Evolutionary conservation across 2,797 vertebrate species (phyloP).

Genomic region (Tangara arthus): DNA sequence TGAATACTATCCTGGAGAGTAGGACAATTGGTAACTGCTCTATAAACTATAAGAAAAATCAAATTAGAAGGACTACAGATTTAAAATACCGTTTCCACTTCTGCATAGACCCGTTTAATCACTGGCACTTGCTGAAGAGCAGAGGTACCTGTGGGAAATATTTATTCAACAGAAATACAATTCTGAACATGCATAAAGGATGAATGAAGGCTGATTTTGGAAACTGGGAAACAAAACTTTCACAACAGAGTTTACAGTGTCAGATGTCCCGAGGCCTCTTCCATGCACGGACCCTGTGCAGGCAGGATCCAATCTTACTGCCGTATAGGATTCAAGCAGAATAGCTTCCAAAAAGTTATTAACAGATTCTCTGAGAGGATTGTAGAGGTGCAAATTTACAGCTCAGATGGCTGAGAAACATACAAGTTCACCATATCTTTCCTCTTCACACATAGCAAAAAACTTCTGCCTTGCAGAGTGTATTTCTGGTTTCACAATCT

Average conservation of each 20-base stretch:
- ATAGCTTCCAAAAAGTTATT: constrained; percentile 55
- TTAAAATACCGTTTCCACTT: background rate
- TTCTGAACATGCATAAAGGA: background rate
- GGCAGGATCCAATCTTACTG: background rate
- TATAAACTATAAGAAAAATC: background rate
- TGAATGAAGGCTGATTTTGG: background rate
- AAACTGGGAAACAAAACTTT: background rate
- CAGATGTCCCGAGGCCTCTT: background rate
- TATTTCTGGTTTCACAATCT: constrained; percentile 70
- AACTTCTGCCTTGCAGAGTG: constrained; percentile 57
- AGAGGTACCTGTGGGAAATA: background rate
- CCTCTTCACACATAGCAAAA: constrained; percentile 62
- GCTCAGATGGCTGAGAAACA: constrained; percentile 67
- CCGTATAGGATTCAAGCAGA: background rate
- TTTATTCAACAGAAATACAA: background rate
- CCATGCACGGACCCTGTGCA: background rate
- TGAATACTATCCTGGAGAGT: background rate
- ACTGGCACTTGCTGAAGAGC: background rate
- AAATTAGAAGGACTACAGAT: background rate
- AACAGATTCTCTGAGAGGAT: constrained; percentile 59
- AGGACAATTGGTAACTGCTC: background rate
- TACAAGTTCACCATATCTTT: constrained; percentile 62
- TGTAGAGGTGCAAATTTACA: constrained; percentile 57
- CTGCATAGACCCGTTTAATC: background rate
- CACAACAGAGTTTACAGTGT: background rate